Evolutionary conservation across 1,140 invertebrate genomes (phyloP), one percentile per base, ranked within the genome.

Genomic region (Nymphalis io): DNA sequence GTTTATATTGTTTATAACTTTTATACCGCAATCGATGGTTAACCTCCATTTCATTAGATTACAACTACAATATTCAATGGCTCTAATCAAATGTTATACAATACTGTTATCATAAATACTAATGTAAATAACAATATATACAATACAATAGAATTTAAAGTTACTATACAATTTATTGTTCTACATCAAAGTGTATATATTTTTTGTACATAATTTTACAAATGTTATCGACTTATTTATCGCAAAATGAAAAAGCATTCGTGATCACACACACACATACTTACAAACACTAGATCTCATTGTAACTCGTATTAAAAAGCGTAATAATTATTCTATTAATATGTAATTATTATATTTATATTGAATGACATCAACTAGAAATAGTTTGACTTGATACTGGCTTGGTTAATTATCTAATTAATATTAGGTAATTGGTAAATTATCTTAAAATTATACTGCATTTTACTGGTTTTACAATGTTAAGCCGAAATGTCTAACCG

Each of bases 11-110:
- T 33, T 8, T 67, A 13, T 67, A 46, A 40, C 40, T 55, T 33
- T 67, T 44, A 61, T 48, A 61, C 27, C 46, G 27, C 60, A 48
- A 48, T 46, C 39, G 59, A 44, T 48, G 16, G 46, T 42, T 23
- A 42, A 42, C 40, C 12, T 51, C 46, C 16, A 20, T 51, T 51
- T 20, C 23, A 63, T 63, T 63, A 21, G 16, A 63, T 51, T 53
- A 20, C 39, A 46, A 13, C 46, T 58, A 33, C 61, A 33, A 38
- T 15, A 39, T 61, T 23, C 44, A 51, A 20, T 51, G 8, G 46
- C 46, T 51, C 18, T 18, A 51, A 51, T 51, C 46, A 51, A 51
- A 51, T 11, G 6, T 48, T 18, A n/a, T 10, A 48, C 44, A 10
- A 15, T 33, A 58, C 27, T n/a, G n/a, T 60, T 42, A 18, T 60